Base-by-base conservation (phyloP, 2,797 vertebrate genomes). In the Peromyscus eremicus region DNA sequence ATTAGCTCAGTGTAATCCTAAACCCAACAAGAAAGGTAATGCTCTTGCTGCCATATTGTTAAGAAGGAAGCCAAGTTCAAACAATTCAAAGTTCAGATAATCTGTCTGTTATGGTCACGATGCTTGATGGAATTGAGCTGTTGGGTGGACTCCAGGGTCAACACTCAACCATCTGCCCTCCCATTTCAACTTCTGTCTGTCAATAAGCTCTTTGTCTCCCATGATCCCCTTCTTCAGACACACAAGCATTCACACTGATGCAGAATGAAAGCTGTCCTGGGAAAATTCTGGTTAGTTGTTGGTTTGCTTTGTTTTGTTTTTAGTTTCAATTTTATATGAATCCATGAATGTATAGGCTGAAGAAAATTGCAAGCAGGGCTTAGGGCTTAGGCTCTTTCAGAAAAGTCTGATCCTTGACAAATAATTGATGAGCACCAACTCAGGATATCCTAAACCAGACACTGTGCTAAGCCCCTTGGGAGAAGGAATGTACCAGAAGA, bases 261-360 rank as follows among this genome's bases (percentile, higher is more conserved):
- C 85, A 86, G 6, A 46, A 29, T 29, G 76, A 79, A 89, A 70
- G 21, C 23, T 40, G 11, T 37, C n/a, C n/a, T 34, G 46, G 19
- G 52, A 62, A 79, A 29, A n/a, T 90, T 57, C 66, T 40, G 11
- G 46, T 87, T 75, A 68, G 5, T 19, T 40, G 64, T 75, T 46
- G 5, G 17, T 92, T 92, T 46, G 43, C 76, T 93, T 94, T 13
- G 5, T 80, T 92, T 75, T 29, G 32, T 79, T 88, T 75, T 73
- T 17, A 68, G 29, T 85, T 95, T 95, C 70, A n/a, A 14, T 94
- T 92, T 93, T 85, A 34, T 37, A 83, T 79, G 87, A 46, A 70
- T 5, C 25, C 70, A n/a, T 16, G 19, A 79, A 77, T 43, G 10
- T 70, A 13, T 17, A 84, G 37, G 10, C 82, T 90, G 25, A 79